Base-by-base conservation (phyloP, 2,888 invertebrate genomes). In the Drosophila prostipennis region DNA sequence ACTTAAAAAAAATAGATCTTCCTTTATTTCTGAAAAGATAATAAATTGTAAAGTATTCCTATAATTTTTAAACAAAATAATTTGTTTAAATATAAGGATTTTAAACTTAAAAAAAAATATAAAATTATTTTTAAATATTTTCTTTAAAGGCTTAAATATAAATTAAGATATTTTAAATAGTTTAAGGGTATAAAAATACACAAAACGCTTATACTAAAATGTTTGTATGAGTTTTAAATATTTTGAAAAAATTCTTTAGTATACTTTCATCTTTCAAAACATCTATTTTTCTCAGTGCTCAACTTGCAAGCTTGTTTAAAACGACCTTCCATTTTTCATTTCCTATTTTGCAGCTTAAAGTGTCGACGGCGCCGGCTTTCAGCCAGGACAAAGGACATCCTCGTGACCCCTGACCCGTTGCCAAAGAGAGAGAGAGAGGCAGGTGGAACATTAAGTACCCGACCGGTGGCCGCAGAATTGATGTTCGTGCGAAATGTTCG, bases 331-430 rank as follows among this genome's bases (percentile, higher is more conserved):
- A 76, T 78, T 82, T 82, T 78, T 82, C 78, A 85, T 75, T 85
- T 82, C 74, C 80, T 85, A 71, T 76, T 74, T 81, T 80, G 58
- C 84, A 80, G 79, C 77, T 84, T 77, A 80, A 74, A 75, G 76
- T 80, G 79, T 75, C 79, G 74, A 61, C 78, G 58, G 68, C 67
- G 72, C 77, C 52, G 70, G 56, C 55, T 52, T 61, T 26, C 40
- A 49, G 59, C 46, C 52, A 51, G 52, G 52, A 61, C 55, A 55
- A 70, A 72, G 43, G 49, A 68, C 67, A 39, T 26, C 29, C 29
- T 29, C 19, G 51, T 14, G 29, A 48, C 40, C 40, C 14, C 14
- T 42, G 64, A 63, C 46, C 64, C 37, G 64, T 46, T 49, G 37
- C 49, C 42, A 43, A 19, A 19, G 26, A 19, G 19, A 19, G 19